These are phyloP conservation scores for Corythucha ciliata DNA, from an alignment of 2,888 invertebrate genomes.

Conservation along the genomic window DNA sequence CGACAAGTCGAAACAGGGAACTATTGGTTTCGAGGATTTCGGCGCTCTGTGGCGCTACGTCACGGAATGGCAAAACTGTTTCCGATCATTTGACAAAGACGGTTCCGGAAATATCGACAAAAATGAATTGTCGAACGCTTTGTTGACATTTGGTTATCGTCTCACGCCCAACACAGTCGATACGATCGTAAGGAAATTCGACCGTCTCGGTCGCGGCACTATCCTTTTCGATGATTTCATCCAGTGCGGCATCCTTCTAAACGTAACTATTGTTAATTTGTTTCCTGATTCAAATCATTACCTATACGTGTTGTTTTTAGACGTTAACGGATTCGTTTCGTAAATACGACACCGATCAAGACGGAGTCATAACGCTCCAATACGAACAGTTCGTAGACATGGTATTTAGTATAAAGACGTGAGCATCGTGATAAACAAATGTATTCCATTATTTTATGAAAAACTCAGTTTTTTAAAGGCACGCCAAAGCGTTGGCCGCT, in stretches of 20 bases:
- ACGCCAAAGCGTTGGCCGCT: no score
- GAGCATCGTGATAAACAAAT: no score
- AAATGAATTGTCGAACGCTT: slow-evolving; percentile 78
- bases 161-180: slow-evolving; percentile 73
- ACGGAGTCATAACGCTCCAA: slow-evolving; percentile 89
- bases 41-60: slow-evolving; percentile 96
- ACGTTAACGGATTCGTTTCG: slow-evolving; percentile 81
- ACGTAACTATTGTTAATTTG: slow-evolving; percentile 56
- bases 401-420: slow-evolving; percentile 48
- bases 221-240: slow-evolving; percentile 98
- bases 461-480: no score
- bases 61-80: slow-evolving; percentile 95
- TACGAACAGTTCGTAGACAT: slow-evolving; percentile 93
- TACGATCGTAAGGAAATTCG: slow-evolving; percentile 83
- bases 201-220: slow-evolving; percentile 78
- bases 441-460: no score
- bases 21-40: slow-evolving; percentile 91
- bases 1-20: slow-evolving; percentile 79
- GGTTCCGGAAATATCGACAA: slow-evolving; percentile 87
- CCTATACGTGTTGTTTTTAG: slow-evolving; percentile 48
- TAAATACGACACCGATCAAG: slow-evolving; percentile 80
- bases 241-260: slow-evolving; percentile 85
- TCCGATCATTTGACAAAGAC: slow-evolving; percentile 87
- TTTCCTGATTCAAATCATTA: not conserved
- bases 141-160: slow-evolving; percentile 81